phyloP scores from a whole-genome alignment of 1,140 invertebrate genomes.

The Aleiodes sp. region DNA sequence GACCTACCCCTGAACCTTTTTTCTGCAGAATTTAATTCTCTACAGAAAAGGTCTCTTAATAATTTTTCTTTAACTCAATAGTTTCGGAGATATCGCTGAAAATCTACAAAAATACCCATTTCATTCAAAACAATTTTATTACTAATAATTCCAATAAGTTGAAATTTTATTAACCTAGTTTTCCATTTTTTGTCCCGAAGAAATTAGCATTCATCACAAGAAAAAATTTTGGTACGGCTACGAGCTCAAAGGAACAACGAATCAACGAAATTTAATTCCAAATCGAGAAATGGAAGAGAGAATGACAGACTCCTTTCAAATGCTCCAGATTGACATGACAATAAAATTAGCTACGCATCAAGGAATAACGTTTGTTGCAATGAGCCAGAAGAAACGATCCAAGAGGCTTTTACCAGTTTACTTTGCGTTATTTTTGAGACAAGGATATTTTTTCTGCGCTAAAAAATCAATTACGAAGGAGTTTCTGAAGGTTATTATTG shows the following conservation, averaged over 20 bases:
- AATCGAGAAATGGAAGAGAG: slow-evolving; percentile 34
- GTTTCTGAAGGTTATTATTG: slow-evolving; percentile 38
- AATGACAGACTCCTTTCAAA: slow-evolving; percentile 38
- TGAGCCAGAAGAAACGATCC: slow-evolving; percentile 33
- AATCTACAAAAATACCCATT: too few species aligned
- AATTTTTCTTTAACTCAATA: too few species aligned
- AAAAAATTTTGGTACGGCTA: slow-evolving; percentile 52
- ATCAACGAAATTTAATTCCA: not conserved
- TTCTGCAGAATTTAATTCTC: too few species aligned
- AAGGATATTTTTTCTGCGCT: slow-evolving; percentile 53
- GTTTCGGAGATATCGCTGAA: too few species aligned
- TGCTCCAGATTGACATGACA: slow-evolving; percentile 34
- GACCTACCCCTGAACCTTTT: too few species aligned
- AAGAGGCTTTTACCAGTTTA: slow-evolving; percentile 24
- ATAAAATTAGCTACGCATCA: slow-evolving; percentile 39
- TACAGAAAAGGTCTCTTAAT: too few species aligned
- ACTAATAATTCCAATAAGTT: too few species aligned
- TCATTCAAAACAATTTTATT: too few species aligned
- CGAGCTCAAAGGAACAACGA: slow-evolving; percentile 33
- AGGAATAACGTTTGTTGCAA: slow-evolving; percentile 42
- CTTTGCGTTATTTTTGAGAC: slow-evolving; percentile 48
- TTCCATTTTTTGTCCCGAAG: too few species aligned
- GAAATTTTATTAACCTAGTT: too few species aligned
- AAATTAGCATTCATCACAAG: slow-evolving; percentile 51
- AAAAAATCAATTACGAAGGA: slow-evolving; percentile 37